Base-by-base conservation (phyloP, 2,888 invertebrate genomes). In the Fissipunctia ypsillon region DNA sequence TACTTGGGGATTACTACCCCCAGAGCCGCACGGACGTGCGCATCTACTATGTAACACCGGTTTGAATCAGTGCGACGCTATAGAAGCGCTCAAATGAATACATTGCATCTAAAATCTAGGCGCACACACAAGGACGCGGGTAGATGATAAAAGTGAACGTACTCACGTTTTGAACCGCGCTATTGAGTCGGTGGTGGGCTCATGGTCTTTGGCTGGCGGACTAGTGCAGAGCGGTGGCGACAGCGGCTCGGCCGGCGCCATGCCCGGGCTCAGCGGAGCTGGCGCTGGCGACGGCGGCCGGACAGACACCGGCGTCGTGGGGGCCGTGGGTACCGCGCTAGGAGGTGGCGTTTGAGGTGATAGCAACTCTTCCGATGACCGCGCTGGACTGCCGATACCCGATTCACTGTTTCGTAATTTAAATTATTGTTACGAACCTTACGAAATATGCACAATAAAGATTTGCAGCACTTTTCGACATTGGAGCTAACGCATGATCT, bases 151-250 rank as follows among this genome's bases (percentile, higher is more conserved):
- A 83, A 73, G 28, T 67, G 38, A 84, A 85, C 73, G 80, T 84
- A 93, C 96, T 94, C 90, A 96, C 96, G 96, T 96, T 92, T 96
- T 96, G 80, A 96, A 96, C 67, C 94, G 89, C 16, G 93, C 93
- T 77, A 96, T 93, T 2, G 96, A 95, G 73, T 96, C 96, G 52
- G 92, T 91, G 14, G 94, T 90, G 1, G 95, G 92, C 61, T 92
- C 93, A 65, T 92, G 91, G 69, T 94, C 94, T 78, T 92, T 95
- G 25, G 91, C 89, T 7, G 93, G 95, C 2, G 96, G 96, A 78
- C 95, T 96, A 69, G 92, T 94, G 88, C 95, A 96, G 6, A 95
- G 90, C 12, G 95, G 96, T 1, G 96, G 96, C 0, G 95, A 96
- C 67, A 91, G 88, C 0, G 92, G 88, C 31, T 94, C 95, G 3